These are phyloP conservation scores for Oscarella lobularis DNA, from an alignment of 37 sponge, comb jelly and placozoan species.

Conservation along the genomic window DNA sequence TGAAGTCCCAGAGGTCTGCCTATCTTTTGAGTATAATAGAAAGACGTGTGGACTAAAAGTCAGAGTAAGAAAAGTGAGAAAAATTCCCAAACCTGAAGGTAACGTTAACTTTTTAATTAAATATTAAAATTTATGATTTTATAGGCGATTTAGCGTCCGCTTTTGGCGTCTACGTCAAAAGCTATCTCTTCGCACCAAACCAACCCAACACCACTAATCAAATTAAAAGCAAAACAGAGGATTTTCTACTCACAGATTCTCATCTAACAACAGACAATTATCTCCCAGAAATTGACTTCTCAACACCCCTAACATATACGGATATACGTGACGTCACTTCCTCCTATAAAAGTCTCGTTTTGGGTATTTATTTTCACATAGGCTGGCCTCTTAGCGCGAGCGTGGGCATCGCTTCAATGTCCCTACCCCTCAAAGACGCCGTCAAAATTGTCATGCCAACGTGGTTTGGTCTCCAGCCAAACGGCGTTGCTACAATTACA, in stretches of 20 bases:
- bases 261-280: neutral
- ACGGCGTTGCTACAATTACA: too few species aligned
- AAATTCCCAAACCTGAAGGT: neutral
- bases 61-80: neutral
- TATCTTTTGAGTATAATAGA: neutral
- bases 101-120: neutral
- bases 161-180: neutral
- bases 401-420: neutral
- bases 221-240: slow-evolving; percentile 1
- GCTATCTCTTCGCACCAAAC: neutral
- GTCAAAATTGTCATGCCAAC: neutral
- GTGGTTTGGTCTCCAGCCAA: neutral
- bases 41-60: neutral
- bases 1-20: neutral
- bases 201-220: too few species aligned
- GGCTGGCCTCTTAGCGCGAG: neutral
- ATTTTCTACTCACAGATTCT: neutral
- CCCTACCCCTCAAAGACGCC: neutral
- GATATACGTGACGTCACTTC: neutral
- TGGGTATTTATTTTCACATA: neutral
- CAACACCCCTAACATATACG: neutral
- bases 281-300: neutral
- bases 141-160: neutral
- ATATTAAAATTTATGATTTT: neutral
- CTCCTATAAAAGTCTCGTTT: neutral